Evolutionary conservation across 2,888 invertebrate genomes (phyloP), one percentile per base, ranked within the genome.

Genomic region (Argyresthia albistria): DNA sequence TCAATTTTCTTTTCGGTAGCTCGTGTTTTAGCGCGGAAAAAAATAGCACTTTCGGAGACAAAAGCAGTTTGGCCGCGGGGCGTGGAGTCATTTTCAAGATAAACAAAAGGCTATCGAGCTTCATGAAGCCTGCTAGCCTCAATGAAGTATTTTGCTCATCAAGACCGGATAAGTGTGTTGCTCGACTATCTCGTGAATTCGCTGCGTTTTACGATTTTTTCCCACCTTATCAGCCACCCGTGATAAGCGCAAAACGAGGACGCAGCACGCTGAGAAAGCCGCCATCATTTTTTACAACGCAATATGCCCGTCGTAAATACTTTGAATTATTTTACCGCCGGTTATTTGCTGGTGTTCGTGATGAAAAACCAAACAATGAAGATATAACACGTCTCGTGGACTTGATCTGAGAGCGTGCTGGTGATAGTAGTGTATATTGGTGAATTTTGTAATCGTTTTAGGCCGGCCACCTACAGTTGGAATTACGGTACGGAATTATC

Each of bases 211-310:
- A 75, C 68, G 67, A 67, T 58, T 64, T 59, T 43, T 25, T n/a
- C 8, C 57, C 58, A 62, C 65, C 66, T 72, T 77, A 78, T 78
- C 77, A 73, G 69, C 60, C 60, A 55, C 57, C 60, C 63, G 66
- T 65, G 77, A 77, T 78, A 78, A 76, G 73, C 69, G 61, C 67
- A 65, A 73, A 77, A 76, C 72, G 75, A 75, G 73, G 57, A 60
- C 64, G 69, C 72, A 66, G 65, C 65, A 25, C 25, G 66, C 64
- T 47, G 25, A 67, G 70, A 65, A 73, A 73, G 70, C 72, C 70
- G 70, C 71, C 68, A 72, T 76, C 71, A 76, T 75, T 76, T 77
- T 77, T 78, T 77, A 78, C 69, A 76, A 70, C 74, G 73, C 71
- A 75, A 77, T 75, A 76, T 73, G 74, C 70, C 65, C 63, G 60